A percentile compares a stretch with the other conserved stretches of the same genome.
Conservation (phyloP, 2,113 vertebrate species). For the Nycticorax nycticorax region DNA sequence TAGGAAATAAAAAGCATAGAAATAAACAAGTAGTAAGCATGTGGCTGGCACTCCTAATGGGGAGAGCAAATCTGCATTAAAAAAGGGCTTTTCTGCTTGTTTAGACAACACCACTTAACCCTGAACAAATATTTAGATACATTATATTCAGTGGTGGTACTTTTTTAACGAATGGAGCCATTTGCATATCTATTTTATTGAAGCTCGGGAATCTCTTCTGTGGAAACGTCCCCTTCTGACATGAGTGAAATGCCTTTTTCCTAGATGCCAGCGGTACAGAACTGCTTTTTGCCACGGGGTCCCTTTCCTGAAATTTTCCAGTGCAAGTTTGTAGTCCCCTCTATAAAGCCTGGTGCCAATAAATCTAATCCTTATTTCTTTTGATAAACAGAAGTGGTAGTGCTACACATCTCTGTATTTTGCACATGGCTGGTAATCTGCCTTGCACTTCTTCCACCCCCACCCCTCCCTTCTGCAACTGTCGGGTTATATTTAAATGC, state of each 20-base stretch:
- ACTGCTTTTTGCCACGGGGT: background rate
- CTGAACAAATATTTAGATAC: constrained; percentile 48
- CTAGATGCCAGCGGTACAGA: background rate
- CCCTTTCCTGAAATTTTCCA: background rate
- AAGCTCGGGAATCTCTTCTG: background rate
- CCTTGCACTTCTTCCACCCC: background rate
- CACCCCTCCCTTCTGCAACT: background rate
- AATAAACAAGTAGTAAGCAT: background rate
- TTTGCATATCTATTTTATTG: constrained; percentile 21
- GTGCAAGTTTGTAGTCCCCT: background rate
- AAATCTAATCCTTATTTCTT: background rate
- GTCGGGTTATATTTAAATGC: constrained; percentile 16
- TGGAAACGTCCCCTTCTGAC: background rate
- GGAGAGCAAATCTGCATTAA: background rate
- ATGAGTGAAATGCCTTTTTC: background rate
- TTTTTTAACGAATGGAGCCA: background rate
- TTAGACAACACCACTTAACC: constrained; percentile 54
- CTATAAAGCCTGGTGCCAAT: background rate
- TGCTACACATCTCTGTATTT: rapidly evolving
- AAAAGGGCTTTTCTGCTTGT: constrained; percentile 39
- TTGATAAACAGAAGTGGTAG: background rate
- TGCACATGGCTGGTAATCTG: background rate
- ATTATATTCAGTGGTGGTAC: constrained; percentile 2
- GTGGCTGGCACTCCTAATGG: background rate
- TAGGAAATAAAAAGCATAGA: background rate